These are phyloP conservation scores for Chymomyza procnemis DNA, from an alignment of 2,888 invertebrate species.

Conservation along the genomic window DNA sequence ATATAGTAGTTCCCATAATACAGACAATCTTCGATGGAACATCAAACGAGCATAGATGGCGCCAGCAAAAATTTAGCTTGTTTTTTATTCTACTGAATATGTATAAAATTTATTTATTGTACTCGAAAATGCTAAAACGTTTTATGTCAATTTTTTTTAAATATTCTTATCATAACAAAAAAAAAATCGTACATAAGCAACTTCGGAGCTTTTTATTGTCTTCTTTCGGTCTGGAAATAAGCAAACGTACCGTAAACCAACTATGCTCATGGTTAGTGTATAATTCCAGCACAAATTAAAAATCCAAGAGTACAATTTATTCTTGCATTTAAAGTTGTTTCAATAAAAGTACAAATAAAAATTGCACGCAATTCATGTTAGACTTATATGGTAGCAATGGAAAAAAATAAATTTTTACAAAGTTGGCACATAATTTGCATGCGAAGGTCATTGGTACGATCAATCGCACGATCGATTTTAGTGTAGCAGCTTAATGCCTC, in stretches of 20 bases:
- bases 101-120: too few relatives aligned
- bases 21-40: too few relatives aligned
- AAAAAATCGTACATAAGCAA: too few relatives aligned
- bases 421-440: conserved; percentile 35
- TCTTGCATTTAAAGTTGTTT: conserved; percentile 24
- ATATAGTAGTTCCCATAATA: too few relatives aligned
- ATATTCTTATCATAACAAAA: too few relatives aligned
- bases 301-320: conserved; percentile 14
- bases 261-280: background rate
- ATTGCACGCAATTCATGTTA: conserved; percentile 46
- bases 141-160: too few relatives aligned
- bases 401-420: conserved; percentile 17
- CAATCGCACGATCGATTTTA: background rate
- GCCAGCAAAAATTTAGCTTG: too few relatives aligned
- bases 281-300: background rate
- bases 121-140: too few relatives aligned
- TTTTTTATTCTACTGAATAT: too few relatives aligned
- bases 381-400: conserved; percentile 44
- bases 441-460: conserved; percentile 13
- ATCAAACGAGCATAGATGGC: too few relatives aligned
- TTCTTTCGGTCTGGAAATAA: too few relatives aligned
- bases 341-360: conserved; percentile 29
- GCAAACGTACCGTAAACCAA: background rate
- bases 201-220: too few relatives aligned
- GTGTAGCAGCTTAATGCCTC: background rate